These are phyloP conservation scores for Lycocerus yunnanus DNA, from an alignment of 2,888 invertebrate genomes.

Conservation along the genomic window DNA sequence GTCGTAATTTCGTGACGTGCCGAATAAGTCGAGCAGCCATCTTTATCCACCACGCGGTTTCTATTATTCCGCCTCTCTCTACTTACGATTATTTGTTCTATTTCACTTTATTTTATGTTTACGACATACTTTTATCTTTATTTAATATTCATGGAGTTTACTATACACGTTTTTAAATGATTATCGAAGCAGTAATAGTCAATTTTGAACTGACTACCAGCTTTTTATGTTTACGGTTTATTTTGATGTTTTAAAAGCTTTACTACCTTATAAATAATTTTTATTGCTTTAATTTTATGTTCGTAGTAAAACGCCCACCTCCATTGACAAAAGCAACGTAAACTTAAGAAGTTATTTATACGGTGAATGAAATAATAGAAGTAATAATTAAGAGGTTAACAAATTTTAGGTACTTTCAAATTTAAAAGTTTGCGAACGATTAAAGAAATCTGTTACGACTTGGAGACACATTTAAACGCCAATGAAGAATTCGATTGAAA, in stretches of 20 bases:
- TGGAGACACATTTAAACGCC: background rate
- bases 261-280: slow-evolving; percentile 37
- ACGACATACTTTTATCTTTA: slow-evolving; percentile 18
- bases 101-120: slow-evolving; percentile 14
- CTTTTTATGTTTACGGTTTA: slow-evolving; percentile 47
- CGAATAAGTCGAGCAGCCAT: slow-evolving; percentile 13
- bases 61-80: slow-evolving; percentile 2
- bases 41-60: background rate
- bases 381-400: background rate
- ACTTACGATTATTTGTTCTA: slow-evolving; percentile 14
- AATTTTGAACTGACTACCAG: slow-evolving; percentile 31
- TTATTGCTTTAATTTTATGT: slow-evolving; percentile 27
- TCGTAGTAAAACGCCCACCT: slow-evolving; percentile 26
- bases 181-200: slow-evolving; percentile 42
- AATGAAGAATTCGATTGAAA: slow-evolving; percentile 12
- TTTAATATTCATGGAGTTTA: slow-evolving; percentile 18
- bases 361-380: background rate
- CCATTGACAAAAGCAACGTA: slow-evolving; percentile 19
- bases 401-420: background rate
- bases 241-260: slow-evolving; percentile 45
- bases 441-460: background rate
- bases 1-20: slow-evolving; percentile 30
- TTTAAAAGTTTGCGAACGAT: background rate
- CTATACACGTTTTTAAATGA: slow-evolving; percentile 6
- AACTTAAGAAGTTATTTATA: background rate